phyloP scores from a whole-genome alignment of 1,140 invertebrate species.

The Euborellia annulipes region DNA sequence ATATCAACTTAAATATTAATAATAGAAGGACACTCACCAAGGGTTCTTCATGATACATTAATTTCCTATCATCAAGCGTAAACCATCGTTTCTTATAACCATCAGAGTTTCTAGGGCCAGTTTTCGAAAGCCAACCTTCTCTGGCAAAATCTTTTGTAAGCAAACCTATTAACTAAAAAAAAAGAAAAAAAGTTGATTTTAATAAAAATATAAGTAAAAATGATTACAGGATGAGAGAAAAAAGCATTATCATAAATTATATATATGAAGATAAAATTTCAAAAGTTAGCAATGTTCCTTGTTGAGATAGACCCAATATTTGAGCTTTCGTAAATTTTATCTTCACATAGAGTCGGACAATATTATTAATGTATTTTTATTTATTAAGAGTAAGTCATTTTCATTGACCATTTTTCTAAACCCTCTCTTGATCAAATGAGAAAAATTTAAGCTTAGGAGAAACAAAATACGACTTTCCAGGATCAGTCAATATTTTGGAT shows the following conservation, averaged over 20 bases:
- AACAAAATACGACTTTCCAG: too few species aligned
- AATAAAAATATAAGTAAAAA: neutral
- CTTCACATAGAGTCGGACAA: too few species aligned
- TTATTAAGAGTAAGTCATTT: too few species aligned
- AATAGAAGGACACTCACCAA: constrained; percentile 33
- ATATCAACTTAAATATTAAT: too few species aligned
- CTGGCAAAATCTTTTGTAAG: constrained; percentile 64
- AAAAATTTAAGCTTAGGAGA: too few species aligned
- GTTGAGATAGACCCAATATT: too few species aligned
- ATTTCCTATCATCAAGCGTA: constrained; percentile 66
- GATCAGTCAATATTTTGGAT: too few species aligned
- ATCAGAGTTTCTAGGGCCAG: constrained; percentile 61
- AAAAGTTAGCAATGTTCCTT: too few species aligned
- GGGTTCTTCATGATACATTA: constrained; percentile 82
- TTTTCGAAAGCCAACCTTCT: constrained; percentile 83
- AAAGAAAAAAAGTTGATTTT: constrained; percentile 3
- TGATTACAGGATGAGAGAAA: neutral
- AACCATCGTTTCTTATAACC: constrained; percentile 76
- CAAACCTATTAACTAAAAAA: constrained; percentile 39
- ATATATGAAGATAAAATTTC: neutral
- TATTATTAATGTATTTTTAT: too few species aligned
- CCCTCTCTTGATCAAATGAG: too few species aligned
- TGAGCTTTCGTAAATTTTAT: too few species aligned
- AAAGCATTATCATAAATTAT: neutral
- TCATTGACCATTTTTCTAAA: too few species aligned